Evolutionary conservation across 2,797 vertebrate genomes (phyloP), one percentile per base, ranked within the genome.

Genomic region (Anniella stebbinsi): DNA sequence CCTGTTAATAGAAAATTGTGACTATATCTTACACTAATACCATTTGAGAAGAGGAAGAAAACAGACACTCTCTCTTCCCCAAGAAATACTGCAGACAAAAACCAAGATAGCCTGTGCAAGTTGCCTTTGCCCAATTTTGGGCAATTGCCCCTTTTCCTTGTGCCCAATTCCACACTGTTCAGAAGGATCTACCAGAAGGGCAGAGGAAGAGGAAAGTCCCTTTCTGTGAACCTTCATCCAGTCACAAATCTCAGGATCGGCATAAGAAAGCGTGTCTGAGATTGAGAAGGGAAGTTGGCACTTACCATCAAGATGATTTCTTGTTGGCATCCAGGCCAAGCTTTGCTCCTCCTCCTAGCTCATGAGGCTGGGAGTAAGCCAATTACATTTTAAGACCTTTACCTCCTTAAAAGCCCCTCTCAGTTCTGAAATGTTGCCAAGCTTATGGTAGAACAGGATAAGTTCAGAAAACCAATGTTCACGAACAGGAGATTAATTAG

Each of bases 1-100:
- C 98, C 98, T 98, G 86, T 94, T 94, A 41, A 25, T 48, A 84
- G 93, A 93, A 94, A n/a, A 93, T 45, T 66, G 15, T 2, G 5
- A 89, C 63, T 41, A 36, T 83, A 51, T 75, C 25, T 6, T 69
- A 81, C 33, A 38, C n/a, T 57, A 77, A 57, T 11, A 13, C 57
- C 8, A 28, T 10, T n/a, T 11, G 51, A 83, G 13, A 17, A n/a
- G 23, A 38, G 11, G 21, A 87, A 72, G 36, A 88, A 30, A 41
- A 12, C 5, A n/a, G 54, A 63, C 1, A 7, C 45, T 63, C 28
- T 2, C 45, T 57, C 48, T 45, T 80, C 38, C 36, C 72, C 12
- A 51, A 41, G 13, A 1, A 36, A 81, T 57, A 60, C 38, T n/a
- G 17, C 45, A 70, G 23, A 2, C 30, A 41, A 76, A 90, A 63